phyloP scores from a whole-genome alignment of 2,113 vertebrate genomes.

The Origma solitaria region DNA sequence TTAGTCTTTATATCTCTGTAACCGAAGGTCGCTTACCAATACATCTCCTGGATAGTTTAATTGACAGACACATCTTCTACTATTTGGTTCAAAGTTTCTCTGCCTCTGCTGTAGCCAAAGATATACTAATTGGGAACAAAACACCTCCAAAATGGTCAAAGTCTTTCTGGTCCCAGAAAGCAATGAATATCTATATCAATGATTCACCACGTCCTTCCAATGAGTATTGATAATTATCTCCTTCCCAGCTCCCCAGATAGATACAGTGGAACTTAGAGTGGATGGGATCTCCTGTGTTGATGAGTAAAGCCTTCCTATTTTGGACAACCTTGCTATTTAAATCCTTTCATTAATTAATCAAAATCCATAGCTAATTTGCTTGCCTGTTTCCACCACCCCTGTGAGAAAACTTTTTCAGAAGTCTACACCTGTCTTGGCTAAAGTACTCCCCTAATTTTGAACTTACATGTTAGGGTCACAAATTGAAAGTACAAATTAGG shows the following conservation, averaged over 20 bases:
- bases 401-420: neutral
- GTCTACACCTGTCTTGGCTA: neutral
- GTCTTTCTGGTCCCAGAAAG: neutral
- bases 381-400: neutral
- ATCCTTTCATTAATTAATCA: neutral
- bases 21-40: neutral
- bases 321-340: neutral
- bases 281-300: neutral
- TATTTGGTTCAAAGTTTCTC: slow-evolving; percentile 5
- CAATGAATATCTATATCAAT: neutral
- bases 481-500: neutral
- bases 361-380: neutral
- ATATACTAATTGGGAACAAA: slow-evolving; percentile 5
- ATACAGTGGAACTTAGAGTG: neutral
- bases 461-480: neutral
- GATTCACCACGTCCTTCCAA: neutral
- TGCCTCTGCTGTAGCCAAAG: neutral
- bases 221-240: neutral
- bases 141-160: neutral
- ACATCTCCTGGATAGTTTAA: neutral
- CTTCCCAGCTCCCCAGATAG: neutral
- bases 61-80: neutral
- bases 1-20: neutral
- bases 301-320: neutral
- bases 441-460: neutral